Conservation (phyloP, 2,888 invertebrate species). For the Lochmaea crataegi region DNA sequence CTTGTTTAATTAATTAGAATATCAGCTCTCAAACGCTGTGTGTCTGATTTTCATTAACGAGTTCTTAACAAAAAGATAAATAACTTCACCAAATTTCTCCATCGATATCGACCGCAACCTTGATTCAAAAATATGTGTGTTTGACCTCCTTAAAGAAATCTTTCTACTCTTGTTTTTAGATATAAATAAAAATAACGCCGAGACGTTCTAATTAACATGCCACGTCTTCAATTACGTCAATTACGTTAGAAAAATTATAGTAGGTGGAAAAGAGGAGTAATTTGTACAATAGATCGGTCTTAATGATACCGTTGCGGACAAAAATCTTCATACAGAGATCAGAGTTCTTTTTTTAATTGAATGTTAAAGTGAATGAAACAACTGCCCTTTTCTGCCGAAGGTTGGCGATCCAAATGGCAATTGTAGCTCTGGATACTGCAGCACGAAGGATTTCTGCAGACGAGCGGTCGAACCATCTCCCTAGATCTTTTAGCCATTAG, state of each 20-base stretch:
- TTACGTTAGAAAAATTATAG: not conserved
- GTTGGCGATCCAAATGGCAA: too few species aligned
- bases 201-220: not conserved
- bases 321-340: too few species aligned
- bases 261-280: not conserved
- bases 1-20: too few species aligned
- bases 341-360: too few species aligned
- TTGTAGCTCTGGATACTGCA: too few species aligned
- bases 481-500: too few species aligned
- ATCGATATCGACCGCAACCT: slow-evolving; percentile 19
- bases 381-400: too few species aligned
- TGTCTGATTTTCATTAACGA: not conserved
- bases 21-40: too few species aligned
- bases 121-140: slow-evolving; percentile 35
- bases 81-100: slow-evolving; percentile 19
- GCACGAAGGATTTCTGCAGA: too few species aligned
- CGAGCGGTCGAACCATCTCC: too few species aligned
- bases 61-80: not conserved
- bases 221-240: not conserved
- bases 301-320: not conserved
- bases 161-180: not conserved
- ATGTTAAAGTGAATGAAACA: too few species aligned
- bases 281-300: too few species aligned
- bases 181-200: not conserved
- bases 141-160: slow-evolving; percentile 12